These are phyloP conservation scores for Ylistrum balloti DNA, from an alignment of 1,140 invertebrate species.

Conservation along the genomic window DNA sequence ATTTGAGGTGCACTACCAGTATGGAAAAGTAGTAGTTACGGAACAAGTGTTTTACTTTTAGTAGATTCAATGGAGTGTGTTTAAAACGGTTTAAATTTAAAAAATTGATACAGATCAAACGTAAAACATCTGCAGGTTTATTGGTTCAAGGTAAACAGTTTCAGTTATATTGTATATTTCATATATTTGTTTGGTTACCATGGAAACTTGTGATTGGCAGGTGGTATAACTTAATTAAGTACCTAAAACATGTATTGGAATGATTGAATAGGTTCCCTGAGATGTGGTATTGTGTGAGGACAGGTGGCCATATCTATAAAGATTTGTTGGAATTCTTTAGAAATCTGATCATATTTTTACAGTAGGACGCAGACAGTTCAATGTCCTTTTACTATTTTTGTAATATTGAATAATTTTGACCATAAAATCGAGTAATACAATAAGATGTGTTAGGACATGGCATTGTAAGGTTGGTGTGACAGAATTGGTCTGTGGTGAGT, in stretches of 20 bases:
- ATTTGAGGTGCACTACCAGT: not conserved
- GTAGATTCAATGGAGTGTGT: no score
- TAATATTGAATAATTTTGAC: not conserved
- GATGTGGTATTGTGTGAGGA: not conserved
- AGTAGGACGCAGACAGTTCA: not conserved
- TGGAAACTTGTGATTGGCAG: not conserved
- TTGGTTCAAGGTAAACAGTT: slow-evolving; percentile 26
- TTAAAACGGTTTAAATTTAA: not conserved
- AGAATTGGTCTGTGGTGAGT: not conserved
- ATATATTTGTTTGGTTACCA: not conserved
- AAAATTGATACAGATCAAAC: slow-evolving; percentile 26
- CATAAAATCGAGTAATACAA: not conserved
- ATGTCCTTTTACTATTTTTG: not conserved
- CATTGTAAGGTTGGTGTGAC: not conserved
- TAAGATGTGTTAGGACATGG: not conserved
- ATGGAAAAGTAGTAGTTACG: not conserved
- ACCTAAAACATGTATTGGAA: slow-evolving; percentile 1
- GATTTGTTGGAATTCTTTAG: slow-evolving; percentile 5
- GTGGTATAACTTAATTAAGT: not conserved
- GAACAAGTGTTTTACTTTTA: not conserved
- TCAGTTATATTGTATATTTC: not conserved
- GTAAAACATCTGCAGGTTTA: slow-evolving; percentile 21
- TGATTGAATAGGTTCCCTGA: not conserved
- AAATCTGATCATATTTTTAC: not conserved
- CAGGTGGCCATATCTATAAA: not conserved